Base-by-base conservation (phyloP, 2,888 invertebrate genomes). In the Ganaspis brasiliensis region DNA sequence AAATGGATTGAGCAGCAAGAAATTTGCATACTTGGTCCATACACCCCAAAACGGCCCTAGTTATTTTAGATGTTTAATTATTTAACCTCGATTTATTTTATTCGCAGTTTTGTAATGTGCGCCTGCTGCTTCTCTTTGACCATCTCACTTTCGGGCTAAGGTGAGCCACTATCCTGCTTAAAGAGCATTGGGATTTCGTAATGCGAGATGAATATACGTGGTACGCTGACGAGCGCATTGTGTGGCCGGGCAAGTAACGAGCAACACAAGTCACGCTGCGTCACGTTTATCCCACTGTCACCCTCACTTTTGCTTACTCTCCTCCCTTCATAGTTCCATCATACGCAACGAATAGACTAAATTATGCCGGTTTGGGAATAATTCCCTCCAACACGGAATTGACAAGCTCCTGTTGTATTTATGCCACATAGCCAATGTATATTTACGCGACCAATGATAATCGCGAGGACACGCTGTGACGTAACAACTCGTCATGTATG, bases 191-290 rank as follows among this genome's bases (percentile, higher is more conserved):
- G 77, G 79, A 77, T 80, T 75, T 78, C 79, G 83, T 82, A 84
- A 86, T 81, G 78, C 78, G 77, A 83, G 85, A 86, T 86, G 82
- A 86, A 86, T 78, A 78, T 63, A 55, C 59, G 77, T 70, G 78
- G 81, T 73, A 81, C 82, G 83, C 85, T 89, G 89, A 89, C 87
- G 88, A 89, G 87, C 84, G 82, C 84, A 89, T 89, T 89, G 88
- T 89, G 84, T 82, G 83, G 81, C 82, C 82, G 81, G 78, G 79
- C 84, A 85, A 86, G 84, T 87, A 89, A 89, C 83, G 84, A 85
- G 83, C 84, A 79, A 79, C 79, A 84, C 86, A 85, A 89, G 87
- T 89, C 89, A 88, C 89, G 89, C 87, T 87, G 84, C 85, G 87
- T 87, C 87, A 89, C 85, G 85, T 84, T 85, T 82, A 83, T 82